Evolutionary conservation across 2,888 invertebrate species (phyloP).

Genomic region (Chrysolina oricalcia): DNA sequence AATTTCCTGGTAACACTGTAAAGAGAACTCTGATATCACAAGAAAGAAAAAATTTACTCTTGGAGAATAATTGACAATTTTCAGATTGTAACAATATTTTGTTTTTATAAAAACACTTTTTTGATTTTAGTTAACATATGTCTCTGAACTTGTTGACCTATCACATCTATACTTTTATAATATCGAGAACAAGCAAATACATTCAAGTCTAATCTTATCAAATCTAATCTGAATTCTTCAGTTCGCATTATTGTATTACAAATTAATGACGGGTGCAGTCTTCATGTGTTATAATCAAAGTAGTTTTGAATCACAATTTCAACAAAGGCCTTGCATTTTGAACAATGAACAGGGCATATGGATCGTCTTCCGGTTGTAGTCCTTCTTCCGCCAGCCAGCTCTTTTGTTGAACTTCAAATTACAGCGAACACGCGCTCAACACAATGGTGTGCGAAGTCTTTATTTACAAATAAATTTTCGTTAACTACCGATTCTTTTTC

Average conservation of each 20-base stretch:
- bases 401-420: conserved; percentile 53
- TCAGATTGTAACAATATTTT: too few relatives aligned
- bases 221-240: too few relatives aligned
- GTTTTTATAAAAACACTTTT: too few relatives aligned
- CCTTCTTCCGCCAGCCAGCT: conserved; percentile 57
- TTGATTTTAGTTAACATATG: too few relatives aligned
- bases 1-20: too few relatives aligned
- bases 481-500: conserved; percentile 48
- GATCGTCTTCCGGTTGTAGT: conserved; percentile 60
- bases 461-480: conserved; percentile 51
- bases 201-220: too few relatives aligned
- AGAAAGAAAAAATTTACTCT: too few relatives aligned
- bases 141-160: too few relatives aligned
- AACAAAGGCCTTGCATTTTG: conserved; percentile 52
- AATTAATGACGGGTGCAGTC: conserved; percentile 31
- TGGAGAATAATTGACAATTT: too few relatives aligned
- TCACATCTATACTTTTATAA: too few relatives aligned
- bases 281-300: conserved; percentile 49
- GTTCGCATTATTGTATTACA: background rate
- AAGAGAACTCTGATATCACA: too few relatives aligned
- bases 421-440: conserved; percentile 54
- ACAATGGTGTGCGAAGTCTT: conserved; percentile 47
- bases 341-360: conserved; percentile 57
- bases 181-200: too few relatives aligned
- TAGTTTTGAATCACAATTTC: conserved; percentile 52